phyloP scores from a whole-genome alignment of 23 tunicate genomes.

The Styela clava region DNA sequence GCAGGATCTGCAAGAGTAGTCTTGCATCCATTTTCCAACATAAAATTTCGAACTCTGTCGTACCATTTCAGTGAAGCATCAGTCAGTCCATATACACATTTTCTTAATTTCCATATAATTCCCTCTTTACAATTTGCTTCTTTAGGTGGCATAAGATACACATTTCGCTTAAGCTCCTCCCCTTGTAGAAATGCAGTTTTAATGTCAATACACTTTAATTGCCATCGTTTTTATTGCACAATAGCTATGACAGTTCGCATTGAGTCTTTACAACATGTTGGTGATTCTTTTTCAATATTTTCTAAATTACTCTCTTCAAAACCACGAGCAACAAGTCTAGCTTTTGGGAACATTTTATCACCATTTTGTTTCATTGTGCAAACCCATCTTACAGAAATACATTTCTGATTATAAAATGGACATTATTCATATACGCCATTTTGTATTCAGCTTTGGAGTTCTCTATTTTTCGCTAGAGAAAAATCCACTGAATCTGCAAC shows the following conservation, averaged over 20 bases:
- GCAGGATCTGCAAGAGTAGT: too few relatives aligned
- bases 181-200: too few relatives aligned
- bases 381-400: too few relatives aligned
- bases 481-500: not conserved
- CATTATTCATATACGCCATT: too few relatives aligned
- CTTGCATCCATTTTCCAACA: conserved; percentile 2
- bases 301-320: not conserved
- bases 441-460: not conserved
- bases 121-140: too few relatives aligned
- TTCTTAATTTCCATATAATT: too few relatives aligned
- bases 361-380: not conserved
- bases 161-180: too few relatives aligned
- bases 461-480: not conserved
- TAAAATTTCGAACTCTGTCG: conserved; percentile 12
- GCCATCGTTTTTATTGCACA: too few relatives aligned
- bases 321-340: conserved; percentile 6
- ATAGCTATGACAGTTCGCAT: not conserved
- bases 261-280: conserved; percentile 20
- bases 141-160: too few relatives aligned
- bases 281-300: conserved; percentile 2
- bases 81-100: conserved; percentile 8
- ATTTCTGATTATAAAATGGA: too few relatives aligned
- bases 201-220: too few relatives aligned
- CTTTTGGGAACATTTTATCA: not conserved
- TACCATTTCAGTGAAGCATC: conserved; percentile 26